Percentiles rank a stretch among this genome's conserved stretches.
Evolutionary conservation across 2,113 vertebrate species (phyloP).

Genomic region (Panthera tigris): DNA sequence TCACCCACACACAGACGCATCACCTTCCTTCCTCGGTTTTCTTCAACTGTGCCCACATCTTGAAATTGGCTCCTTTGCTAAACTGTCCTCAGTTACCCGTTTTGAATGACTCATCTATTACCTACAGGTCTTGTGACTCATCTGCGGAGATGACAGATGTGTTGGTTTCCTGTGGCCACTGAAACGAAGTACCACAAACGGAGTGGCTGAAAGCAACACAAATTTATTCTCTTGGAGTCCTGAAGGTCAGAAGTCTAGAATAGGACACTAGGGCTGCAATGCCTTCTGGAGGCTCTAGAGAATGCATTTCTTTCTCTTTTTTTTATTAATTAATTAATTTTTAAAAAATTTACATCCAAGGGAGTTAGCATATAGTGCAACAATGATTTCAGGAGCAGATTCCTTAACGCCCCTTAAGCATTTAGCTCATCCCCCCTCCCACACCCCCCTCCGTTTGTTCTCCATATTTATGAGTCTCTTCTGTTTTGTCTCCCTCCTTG

Average conservation of each 20-base stretch:
- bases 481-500: no score
- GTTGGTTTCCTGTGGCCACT: neutral
- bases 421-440: no score
- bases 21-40: neutral
- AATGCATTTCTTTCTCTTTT: no score
- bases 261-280: accelerated
- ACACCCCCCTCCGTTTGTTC: no score
- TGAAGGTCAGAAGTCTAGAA: no score
- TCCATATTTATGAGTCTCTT: no score
- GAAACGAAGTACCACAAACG: neutral
- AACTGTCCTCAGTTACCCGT: neutral
- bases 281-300: neutral
- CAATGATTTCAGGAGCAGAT: no score
- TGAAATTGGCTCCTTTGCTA: neutral
- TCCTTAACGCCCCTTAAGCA: no score
- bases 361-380: no score
- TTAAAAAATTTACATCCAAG: no score
- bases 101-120: neutral
- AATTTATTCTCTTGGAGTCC: neutral
- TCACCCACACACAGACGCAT: accelerated
- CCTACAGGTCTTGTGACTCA: neutral
- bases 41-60: neutral
- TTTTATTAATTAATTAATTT: no score
- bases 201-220: neutral
- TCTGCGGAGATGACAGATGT: neutral